Evolutionary conservation across 2,888 invertebrate species (phyloP), one percentile per base, ranked within the genome.

Genomic region (Netelia inedita): DNA sequence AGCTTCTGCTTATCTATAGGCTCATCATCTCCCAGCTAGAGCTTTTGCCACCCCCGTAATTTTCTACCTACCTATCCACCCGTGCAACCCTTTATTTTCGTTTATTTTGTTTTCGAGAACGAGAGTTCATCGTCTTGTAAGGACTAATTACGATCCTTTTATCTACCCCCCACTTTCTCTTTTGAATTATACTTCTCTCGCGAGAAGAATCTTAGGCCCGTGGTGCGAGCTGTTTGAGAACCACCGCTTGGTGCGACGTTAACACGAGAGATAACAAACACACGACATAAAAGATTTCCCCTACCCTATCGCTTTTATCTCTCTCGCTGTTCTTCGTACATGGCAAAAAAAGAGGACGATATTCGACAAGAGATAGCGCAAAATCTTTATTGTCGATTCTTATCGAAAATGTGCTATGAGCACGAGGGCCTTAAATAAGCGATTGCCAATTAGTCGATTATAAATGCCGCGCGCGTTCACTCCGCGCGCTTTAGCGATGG

Each of bases 371-470:
- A 80, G 75, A 83, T 80, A 80, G 72, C 21, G 53, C 28, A 73
- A 81, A 84, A 78, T 81, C 80, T 84, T 83, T 83, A 83, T 82
- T 83, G 87, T 85, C 78, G 87, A 85, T 86, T 78, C 71, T 86
- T 86, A 86, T 86, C 87, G 83, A 41, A 81, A 76, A 84, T 80
- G 84, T 63, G 68, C 65, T 81, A 76, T 79, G 68, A 79, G 71
- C 79, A 73, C 69, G 80, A 53, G 80, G 68, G 75, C 69, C 75
- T 86, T 85, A 83, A 87, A 87, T 86, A 87, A 87, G 86, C 86
- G 87, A 87, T 87, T 83, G 87, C 87, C 85, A 87, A 87, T 87
- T 87, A 87, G 87, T 85, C 85, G 87, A 87, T 87, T 86, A 87
- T 87, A 87, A 87, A 87, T 87, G 85, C 82, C 72, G 79, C 79